Percentiles rank a stretch among this genome's conserved stretches.
Evolutionary conservation across 2,113 vertebrate genomes (phyloP).

Genomic region (Callipepla squamata): DNA sequence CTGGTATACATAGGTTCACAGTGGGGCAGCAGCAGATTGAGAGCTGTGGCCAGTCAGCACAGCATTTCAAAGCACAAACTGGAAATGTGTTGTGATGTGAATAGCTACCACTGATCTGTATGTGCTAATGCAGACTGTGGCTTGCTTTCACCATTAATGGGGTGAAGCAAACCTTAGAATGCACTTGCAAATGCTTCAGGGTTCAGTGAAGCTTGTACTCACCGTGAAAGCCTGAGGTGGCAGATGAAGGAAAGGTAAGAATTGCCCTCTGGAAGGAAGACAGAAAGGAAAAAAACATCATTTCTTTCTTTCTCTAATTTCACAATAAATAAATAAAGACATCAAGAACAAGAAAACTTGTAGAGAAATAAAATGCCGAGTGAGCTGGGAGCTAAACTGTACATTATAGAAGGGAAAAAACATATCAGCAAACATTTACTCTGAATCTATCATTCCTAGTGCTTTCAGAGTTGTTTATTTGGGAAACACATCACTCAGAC

Average conservation of each 20-base stretch:
- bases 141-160: conserved; percentile 38
- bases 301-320: not conserved
- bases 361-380: not conserved
- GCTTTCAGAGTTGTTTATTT: not conserved
- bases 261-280: not conserved
- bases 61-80: conserved; percentile 47
- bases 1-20: not conserved
- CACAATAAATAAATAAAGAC: not conserved
- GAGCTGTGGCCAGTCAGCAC: conserved; percentile 20
- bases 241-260: conserved; percentile 24
- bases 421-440: not conserved
- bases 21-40: not conserved
- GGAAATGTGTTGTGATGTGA: conserved; percentile 64
- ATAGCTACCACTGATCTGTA: not conserved
- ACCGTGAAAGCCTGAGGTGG: not conserved
- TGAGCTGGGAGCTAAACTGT: not conserved
- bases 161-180: conserved; percentile 35
- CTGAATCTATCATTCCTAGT: not conserved
- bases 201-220: conserved; percentile 44
- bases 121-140: not conserved
- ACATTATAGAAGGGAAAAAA: not conserved
- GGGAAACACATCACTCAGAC: not conserved
- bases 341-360: not conserved
- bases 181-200: conserved; percentile 21
- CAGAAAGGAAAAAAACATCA: not conserved